phyloP scores from a whole-genome alignment of 23 tunicate species.

The Styela plicata region DNA sequence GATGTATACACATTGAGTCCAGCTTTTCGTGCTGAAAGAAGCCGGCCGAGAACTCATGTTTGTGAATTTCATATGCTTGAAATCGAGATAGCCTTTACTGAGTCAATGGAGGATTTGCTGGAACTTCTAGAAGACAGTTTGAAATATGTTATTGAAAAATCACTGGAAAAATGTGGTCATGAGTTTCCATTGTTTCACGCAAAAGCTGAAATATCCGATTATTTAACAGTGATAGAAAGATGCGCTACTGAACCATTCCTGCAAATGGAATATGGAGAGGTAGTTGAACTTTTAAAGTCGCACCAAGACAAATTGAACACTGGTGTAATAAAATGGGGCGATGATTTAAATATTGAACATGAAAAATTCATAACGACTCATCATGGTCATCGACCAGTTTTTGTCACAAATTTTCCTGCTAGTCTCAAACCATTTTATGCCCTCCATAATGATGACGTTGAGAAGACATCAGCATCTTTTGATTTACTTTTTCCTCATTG shows the following conservation, averaged over 20 bases:
- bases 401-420: slow-evolving; percentile 56
- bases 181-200: slow-evolving; percentile 1
- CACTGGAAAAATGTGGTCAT: not conserved
- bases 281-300: not conserved
- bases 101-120: not conserved
- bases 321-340: slow-evolving; percentile 56
- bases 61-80: slow-evolving; percentile 84
- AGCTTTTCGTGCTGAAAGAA: slow-evolving; percentile 69
- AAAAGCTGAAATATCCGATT: not conserved
- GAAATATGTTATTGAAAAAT: not conserved
- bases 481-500: slow-evolving; percentile 73
- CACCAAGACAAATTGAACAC: not conserved
- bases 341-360: slow-evolving; percentile 75
- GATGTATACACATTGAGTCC: slow-evolving; percentile 80
- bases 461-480: slow-evolving; percentile 54
- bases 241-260: slow-evolving; percentile 1
- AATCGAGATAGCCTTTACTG: slow-evolving; percentile 64
- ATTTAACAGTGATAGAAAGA: not conserved
- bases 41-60: slow-evolving; percentile 45
- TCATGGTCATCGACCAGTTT: slow-evolving; percentile 45
- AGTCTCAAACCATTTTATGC: slow-evolving; percentile 70
- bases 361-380: slow-evolving; percentile 50
- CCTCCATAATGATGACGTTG: slow-evolving; percentile 44
- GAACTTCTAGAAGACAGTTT: slow-evolving; percentile 4
- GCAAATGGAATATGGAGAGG: slow-evolving; percentile 3